These are phyloP conservation scores for Troides oblongomaculatus DNA, from an alignment of 2,888 invertebrate genomes.

Conservation along the genomic window DNA sequence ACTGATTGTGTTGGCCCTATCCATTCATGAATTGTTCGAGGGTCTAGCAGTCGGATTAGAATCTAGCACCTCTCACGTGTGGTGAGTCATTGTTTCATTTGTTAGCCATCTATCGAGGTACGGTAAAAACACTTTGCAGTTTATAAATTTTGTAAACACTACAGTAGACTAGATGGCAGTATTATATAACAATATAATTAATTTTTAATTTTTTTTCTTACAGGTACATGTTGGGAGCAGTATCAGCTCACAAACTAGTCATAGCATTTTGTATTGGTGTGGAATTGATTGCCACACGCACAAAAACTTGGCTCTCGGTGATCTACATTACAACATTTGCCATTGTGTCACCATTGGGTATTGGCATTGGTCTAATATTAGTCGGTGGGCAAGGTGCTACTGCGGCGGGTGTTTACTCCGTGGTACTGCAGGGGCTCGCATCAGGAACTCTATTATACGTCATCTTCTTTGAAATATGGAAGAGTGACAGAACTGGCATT, in stretches of 20 bases:
- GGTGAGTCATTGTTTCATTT: conserved; percentile 47
- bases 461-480: conserved; percentile 96
- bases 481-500: conserved; percentile 79
- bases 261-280: conserved; percentile 94
- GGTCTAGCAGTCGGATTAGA: conserved; percentile 91
- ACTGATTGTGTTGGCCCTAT: conserved; percentile 89
- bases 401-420: conserved; percentile 82
- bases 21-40: conserved; percentile 92
- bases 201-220: not conserved
- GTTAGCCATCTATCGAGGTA: conserved; percentile 40
- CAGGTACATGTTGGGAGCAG: conserved; percentile 91
- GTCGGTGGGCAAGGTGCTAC: conserved; percentile 80
- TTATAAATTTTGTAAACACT: not conserved
- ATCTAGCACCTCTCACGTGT: conserved; percentile 71
- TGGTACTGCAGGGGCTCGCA: conserved; percentile 90
- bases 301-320: conserved; percentile 81
- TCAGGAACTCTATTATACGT: conserved; percentile 96
- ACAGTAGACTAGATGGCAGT: conserved; percentile 43
- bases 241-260: conserved; percentile 91
- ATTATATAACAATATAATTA: not conserved
- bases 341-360: conserved; percentile 89
- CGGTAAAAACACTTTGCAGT: conserved; percentile 33
- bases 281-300: conserved; percentile 86
- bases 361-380: conserved; percentile 85
- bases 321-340: conserved; percentile 88